Conservation (phyloP, 1,140 invertebrate genomes). For the Bombus consobrinus region DNA sequence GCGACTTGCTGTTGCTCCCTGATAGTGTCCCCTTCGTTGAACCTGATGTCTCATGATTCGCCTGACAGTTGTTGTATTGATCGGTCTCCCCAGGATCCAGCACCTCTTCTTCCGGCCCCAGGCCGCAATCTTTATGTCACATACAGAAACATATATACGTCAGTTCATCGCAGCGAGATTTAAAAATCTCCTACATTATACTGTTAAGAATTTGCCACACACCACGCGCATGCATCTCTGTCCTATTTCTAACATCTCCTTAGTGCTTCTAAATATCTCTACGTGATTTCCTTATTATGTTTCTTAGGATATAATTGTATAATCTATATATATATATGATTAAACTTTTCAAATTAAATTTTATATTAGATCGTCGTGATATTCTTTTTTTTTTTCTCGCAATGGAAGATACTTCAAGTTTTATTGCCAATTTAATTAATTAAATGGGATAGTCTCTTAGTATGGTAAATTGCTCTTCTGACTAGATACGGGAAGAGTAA, state of each 20-base stretch:
- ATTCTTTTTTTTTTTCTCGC: too few species aligned
- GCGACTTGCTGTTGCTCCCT: not conserved
- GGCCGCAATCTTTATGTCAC: conserved; percentile 78
- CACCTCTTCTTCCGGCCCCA: conserved; percentile 72
- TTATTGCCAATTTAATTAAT: too few species aligned
- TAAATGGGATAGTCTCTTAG: too few species aligned
- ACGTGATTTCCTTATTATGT: not conserved
- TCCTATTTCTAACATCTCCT: not conserved
- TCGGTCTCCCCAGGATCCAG: conserved; percentile 75
- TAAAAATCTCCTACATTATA: conserved; percentile 29
- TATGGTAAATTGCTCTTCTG: too few species aligned
- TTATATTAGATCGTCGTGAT: too few species aligned
- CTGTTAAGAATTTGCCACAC: conserved; percentile 40
- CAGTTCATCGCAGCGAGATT: conserved; percentile 42
- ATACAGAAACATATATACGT: conserved; percentile 71
- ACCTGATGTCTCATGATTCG: conserved; percentile 63
- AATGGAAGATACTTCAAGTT: too few species aligned
- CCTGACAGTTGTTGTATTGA: not conserved
- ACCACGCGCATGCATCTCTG: conserved; percentile 45
- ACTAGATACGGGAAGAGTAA: too few species aligned
- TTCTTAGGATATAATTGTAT: not conserved
- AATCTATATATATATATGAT: not conserved
- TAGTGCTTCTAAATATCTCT: not conserved
- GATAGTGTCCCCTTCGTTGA: conserved; percentile 66
- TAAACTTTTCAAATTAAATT: too few species aligned